Evolutionary conservation across 2,888 invertebrate genomes (phyloP).

Genomic region (Mythimna ferrago): DNA sequence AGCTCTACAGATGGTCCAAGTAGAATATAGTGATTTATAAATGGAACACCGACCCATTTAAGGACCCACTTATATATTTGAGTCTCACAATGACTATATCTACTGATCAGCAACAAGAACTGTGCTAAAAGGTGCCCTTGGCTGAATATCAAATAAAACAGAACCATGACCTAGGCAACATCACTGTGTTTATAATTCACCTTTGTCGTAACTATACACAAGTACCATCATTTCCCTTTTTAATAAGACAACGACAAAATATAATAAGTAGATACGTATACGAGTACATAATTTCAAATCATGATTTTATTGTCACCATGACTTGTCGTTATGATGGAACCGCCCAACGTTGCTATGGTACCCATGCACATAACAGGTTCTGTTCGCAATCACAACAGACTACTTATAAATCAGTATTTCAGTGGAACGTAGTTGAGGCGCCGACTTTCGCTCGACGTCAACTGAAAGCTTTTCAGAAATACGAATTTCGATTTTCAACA

Average conservation of each 20-base stretch:
- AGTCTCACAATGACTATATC: not conserved
- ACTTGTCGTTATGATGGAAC: constrained; percentile 65
- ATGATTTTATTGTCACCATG: constrained; percentile 71
- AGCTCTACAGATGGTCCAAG: not conserved
- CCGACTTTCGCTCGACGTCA: constrained; percentile 39
- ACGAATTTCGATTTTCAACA: constrained; percentile 3
- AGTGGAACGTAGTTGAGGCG: constrained; percentile 45
- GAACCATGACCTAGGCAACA: constrained; percentile 35
- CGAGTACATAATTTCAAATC: constrained; percentile 41
- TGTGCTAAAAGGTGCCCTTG: not conserved
- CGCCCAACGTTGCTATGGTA: constrained; percentile 81
- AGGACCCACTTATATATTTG: too few relatives aligned
- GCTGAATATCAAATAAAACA: not conserved
- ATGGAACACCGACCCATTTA: not conserved
- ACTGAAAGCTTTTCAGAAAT: constrained; percentile 35
- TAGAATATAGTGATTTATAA: not conserved
- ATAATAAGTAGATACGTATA: constrained; percentile 32
- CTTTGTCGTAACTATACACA: not conserved
- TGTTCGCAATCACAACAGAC: constrained; percentile 65
- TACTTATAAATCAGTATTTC: constrained; percentile 73
- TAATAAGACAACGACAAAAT: constrained; percentile 21
- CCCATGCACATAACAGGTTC: constrained; percentile 79
- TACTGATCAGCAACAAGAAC: too few relatives aligned
- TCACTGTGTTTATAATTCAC: not conserved
- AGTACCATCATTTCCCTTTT: constrained; percentile 6